These are phyloP conservation scores for Otocyon megalotis DNA, from an alignment of 2,113 vertebrate species.

Conservation along the genomic window DNA sequence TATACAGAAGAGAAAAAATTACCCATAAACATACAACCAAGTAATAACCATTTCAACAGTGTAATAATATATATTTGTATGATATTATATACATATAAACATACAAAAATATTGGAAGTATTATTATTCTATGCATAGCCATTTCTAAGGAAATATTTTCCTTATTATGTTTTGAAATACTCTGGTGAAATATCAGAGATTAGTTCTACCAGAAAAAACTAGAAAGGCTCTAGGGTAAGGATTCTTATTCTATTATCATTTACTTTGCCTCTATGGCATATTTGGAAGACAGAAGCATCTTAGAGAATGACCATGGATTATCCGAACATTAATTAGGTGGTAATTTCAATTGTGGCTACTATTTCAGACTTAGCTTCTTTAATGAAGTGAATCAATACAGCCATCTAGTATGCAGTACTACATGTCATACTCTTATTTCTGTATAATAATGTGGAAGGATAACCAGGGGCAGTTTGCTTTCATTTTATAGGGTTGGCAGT, in stretches of 20 bases:
- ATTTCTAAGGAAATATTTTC: constrained; percentile 8
- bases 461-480: not conserved
- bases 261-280: not conserved
- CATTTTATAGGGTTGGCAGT: not conserved
- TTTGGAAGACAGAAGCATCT: not conserved
- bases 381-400: not conserved
- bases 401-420: not conserved
- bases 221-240: not conserved
- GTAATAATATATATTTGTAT: not conserved
- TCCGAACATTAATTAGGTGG: not conserved
- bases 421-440: not conserved
- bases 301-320: not conserved
- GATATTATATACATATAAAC: not conserved
- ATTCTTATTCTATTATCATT: not conserved
- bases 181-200: not conserved
- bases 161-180: constrained; percentile 32
- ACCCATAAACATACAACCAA: not conserved
- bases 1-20: not conserved
- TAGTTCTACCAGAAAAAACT: not conserved
- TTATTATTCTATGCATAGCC: not conserved
- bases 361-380: not conserved
- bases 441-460: not conserved
- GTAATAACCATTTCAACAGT: not conserved
- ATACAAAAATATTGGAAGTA: not conserved
- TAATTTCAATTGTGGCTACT: not conserved